A percentile compares a stretch with the other conserved stretches of the same genome.
Conservation (phyloP, 2,113 vertebrate species). For the Hemiprocne comata region DNA sequence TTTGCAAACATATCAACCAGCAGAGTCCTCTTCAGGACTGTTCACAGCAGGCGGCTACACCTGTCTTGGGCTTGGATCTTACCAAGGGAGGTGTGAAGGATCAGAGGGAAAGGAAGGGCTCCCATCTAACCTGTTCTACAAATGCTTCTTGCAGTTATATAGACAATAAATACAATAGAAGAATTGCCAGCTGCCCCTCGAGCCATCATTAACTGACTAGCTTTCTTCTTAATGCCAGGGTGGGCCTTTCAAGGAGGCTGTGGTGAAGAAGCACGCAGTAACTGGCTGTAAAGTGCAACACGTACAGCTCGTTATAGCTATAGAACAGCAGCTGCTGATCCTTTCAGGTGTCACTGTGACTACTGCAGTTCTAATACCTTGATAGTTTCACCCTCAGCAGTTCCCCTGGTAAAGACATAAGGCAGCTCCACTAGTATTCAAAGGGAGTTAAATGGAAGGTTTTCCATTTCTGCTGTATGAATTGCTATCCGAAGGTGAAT, state of each 20-base stretch:
- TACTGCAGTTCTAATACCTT: conserved; percentile 7
- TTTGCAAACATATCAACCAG: not conserved
- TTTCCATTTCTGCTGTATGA: not conserved
- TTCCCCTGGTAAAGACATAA: not conserved
- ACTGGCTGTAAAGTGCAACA: not conserved
- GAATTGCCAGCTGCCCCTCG: not conserved
- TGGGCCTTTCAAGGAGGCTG: not conserved
- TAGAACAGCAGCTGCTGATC: not conserved
- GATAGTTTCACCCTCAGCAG: not conserved
- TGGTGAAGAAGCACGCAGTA: not conserved
- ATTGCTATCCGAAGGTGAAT: not conserved
- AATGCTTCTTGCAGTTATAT: not conserved
- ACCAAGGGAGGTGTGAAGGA: not conserved
- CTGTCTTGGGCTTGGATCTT: not conserved
- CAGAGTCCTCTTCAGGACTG: not conserved
- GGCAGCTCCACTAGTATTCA: not conserved
- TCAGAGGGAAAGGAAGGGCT: not conserved
- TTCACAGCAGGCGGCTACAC: not conserved
- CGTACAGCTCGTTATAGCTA: not conserved
- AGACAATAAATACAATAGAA: conserved; percentile 10
- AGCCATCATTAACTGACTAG: not conserved
- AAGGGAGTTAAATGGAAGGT: not conserved
- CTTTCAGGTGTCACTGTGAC: conserved; percentile 2
- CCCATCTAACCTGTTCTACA: not conserved
- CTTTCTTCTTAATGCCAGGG: not conserved